A percentile compares a stretch with the other conserved stretches of the same genome.
These are phyloP conservation scores for Brotogeris chrysoptera DNA, from an alignment of 2,797 vertebrate genomes.

Conservation along the genomic window DNA sequence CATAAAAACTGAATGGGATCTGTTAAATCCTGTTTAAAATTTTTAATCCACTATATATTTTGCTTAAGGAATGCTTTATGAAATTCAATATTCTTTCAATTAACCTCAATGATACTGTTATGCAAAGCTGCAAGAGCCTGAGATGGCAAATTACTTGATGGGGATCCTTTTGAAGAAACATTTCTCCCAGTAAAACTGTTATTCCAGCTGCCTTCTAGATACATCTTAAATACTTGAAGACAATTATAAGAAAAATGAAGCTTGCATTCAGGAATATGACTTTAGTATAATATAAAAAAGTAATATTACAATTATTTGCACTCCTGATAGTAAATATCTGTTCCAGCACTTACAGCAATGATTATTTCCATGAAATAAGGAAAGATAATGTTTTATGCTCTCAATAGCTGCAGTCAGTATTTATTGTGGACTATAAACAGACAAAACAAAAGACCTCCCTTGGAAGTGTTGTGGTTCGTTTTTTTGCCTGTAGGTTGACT, in stretches of 20 bases:
- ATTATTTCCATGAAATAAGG: neutral
- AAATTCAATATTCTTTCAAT: neutral
- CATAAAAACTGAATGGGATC: neutral
- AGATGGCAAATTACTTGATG: neutral
- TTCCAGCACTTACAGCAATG: neutral
- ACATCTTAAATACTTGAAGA: neutral
- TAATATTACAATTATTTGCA: neutral
- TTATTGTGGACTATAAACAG: neutral
- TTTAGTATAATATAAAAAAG: neutral
- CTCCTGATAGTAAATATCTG: constrained; percentile 11
- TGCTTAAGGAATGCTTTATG: neutral
- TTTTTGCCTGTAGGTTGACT: neutral
- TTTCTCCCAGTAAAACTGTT: neutral
- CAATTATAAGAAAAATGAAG: neutral
- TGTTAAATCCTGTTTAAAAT: neutral
- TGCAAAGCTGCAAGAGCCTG: neutral
- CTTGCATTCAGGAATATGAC: neutral
- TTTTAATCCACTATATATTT: neutral
- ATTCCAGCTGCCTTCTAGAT: neutral
- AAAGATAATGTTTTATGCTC: neutral
- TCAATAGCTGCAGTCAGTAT: neutral
- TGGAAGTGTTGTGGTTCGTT: neutral
- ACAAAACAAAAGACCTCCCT: neutral
- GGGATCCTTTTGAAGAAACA: neutral
- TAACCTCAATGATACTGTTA: neutral